Evolutionary conservation across 2,888 invertebrate genomes (phyloP), one percentile per base, ranked within the genome.

Genomic region (Drosophila sordidula): DNA sequence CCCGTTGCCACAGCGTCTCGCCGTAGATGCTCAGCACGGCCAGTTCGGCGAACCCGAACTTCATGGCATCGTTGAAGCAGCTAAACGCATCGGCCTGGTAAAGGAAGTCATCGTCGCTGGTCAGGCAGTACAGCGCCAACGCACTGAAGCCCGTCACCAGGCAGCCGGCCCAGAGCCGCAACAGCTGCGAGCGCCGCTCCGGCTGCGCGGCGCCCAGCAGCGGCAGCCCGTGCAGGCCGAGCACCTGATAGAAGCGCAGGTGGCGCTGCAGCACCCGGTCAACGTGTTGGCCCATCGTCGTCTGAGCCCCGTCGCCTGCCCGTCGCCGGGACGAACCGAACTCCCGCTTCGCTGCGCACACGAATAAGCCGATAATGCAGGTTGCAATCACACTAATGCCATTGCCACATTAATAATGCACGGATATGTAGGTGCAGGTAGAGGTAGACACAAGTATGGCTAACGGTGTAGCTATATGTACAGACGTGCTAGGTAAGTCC

Each of bases 1-100:
- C 18, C 0, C 77, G 80, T 0, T 69, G 64, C 11, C 63, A 55
- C 29, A 89, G 46, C 1, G 88, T 42, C 22, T 90, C 89, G 8
- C 66, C 34, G 59, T 86, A 90, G 3, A 84, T 85, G 32, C 76
- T 67, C n/a, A 78, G 36, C 4, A 91, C 36, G 0, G 89, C 81
- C 26, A 91, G 3, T 26, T 80, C 70, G 2, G 78, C 75, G 32
- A 86, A 74, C 0, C 12, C 25, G 4, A 80, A 66, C 26, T 91
- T 90, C 0, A 91, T n/a, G 0, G 42, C 65, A 63, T 91, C 90
- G 42, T 86, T 90, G 36, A 84, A 88, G 2, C 55, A 65, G 0
- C 84, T 80, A 32, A 91, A 89, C 0, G 11, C 6, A 50, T 90
- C 89, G 1, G 52, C 78, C 0, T 4, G 29, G 29, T 71, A 82